Evolutionary conservation across 2,113 vertebrate genomes (phyloP).

Genomic region (Promerops cafer): DNA sequence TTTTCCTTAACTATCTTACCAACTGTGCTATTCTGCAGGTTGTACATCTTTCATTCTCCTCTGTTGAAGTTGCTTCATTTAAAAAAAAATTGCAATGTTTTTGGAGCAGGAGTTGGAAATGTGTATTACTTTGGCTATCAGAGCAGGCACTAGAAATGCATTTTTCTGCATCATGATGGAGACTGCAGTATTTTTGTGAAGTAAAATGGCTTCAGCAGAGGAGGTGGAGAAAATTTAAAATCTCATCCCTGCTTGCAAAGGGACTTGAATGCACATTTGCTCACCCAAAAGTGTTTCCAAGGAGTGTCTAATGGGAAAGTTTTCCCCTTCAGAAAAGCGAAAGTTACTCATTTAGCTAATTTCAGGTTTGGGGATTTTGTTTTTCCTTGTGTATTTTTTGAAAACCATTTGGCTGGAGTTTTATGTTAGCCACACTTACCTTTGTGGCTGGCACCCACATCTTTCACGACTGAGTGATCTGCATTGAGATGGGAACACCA

Average conservation of each 20-base stretch:
- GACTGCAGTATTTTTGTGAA: neutral
- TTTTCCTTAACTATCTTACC: neutral
- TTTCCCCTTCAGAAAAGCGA: neutral
- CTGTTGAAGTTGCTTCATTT: neutral
- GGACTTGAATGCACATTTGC: neutral
- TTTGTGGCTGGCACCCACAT: neutral
- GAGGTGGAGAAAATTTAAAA: neutral
- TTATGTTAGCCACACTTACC: neutral
- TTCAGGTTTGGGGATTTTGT: neutral
- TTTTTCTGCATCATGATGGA: neutral
- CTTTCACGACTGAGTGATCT: neutral
- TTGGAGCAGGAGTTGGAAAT: neutral
- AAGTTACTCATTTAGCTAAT: neutral
- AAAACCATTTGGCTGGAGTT: neutral
- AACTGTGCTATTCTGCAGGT: neutral
- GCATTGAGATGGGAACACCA: neutral
- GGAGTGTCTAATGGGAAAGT: neutral
- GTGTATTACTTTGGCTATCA: neutral
- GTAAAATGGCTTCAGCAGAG: slow-evolving; percentile 10
- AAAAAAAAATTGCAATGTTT: neutral
- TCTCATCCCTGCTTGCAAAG: neutral
- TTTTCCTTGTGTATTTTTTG: neutral
- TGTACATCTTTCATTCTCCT: neutral
- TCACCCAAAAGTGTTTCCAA: neutral
- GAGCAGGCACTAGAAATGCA: neutral